phyloP scores from a whole-genome alignment of 2,113 vertebrate species.

The Podiceps cristatus region DNA sequence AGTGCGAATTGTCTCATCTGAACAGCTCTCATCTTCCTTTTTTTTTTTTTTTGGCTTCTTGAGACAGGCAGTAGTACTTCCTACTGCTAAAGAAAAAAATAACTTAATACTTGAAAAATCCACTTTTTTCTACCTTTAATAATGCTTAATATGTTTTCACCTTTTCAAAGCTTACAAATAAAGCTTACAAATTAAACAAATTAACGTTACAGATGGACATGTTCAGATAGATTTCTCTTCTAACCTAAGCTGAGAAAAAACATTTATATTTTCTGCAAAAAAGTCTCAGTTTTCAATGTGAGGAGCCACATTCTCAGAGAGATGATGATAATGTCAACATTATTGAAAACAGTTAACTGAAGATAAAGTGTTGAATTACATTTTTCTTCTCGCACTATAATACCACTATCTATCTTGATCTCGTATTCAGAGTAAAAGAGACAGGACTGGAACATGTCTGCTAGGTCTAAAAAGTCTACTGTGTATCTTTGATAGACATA shows the following conservation, averaged over 20 bases:
- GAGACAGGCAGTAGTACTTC: not conserved
- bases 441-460: not conserved
- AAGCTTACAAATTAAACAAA: not conserved
- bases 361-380: not conserved
- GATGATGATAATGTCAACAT: not conserved
- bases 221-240: not conserved
- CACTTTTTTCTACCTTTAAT: not conserved
- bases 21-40: not conserved
- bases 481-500: accelerated
- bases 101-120: not conserved
- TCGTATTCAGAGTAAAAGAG: not conserved
- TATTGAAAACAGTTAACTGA: not conserved
- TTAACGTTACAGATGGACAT: not conserved
- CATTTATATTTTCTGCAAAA: not conserved
- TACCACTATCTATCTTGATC: not conserved
- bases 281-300: not conserved
- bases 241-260: not conserved
- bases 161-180: not conserved
- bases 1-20: not conserved
- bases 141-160: not conserved
- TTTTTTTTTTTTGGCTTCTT: not conserved
- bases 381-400: not conserved
- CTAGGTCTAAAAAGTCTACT: not conserved
- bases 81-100: not conserved
- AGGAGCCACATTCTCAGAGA: not conserved